Evolutionary conservation across 2,113 vertebrate genomes (phyloP).

Genomic region (Pygoscelis antarcticus): DNA sequence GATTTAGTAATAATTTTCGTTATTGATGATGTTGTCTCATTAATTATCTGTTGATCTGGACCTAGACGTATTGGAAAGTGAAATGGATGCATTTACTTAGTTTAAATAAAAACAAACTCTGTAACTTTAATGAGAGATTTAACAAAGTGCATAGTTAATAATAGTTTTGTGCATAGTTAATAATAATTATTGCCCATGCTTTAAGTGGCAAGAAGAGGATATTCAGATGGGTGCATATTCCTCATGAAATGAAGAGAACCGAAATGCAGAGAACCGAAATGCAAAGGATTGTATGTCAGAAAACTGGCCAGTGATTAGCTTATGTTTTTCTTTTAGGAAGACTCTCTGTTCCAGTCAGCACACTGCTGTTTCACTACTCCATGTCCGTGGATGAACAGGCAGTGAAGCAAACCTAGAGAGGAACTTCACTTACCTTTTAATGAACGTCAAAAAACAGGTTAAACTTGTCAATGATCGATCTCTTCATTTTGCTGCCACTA

Average conservation of each 20-base stretch:
- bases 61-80: not conserved
- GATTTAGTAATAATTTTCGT: not conserved
- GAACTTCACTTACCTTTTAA: not conserved
- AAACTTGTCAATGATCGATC: not conserved
- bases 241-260: not conserved
- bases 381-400: not conserved
- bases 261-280: not conserved
- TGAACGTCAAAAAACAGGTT: not conserved
- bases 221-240: not conserved
- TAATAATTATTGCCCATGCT: accelerated
- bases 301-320: not conserved
- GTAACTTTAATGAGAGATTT: not conserved
- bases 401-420: not conserved
- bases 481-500: not conserved
- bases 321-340: not conserved
- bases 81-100: not conserved
- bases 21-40: not conserved
- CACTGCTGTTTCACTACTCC: not conserved
- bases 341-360: not conserved
- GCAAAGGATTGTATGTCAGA: not conserved
- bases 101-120: not conserved
- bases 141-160: not conserved
- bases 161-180: not conserved
- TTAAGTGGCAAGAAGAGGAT: not conserved
- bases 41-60: not conserved